Base-by-base conservation (phyloP, 1,140 invertebrate genomes). In the Drosophila sechellia region DNA sequence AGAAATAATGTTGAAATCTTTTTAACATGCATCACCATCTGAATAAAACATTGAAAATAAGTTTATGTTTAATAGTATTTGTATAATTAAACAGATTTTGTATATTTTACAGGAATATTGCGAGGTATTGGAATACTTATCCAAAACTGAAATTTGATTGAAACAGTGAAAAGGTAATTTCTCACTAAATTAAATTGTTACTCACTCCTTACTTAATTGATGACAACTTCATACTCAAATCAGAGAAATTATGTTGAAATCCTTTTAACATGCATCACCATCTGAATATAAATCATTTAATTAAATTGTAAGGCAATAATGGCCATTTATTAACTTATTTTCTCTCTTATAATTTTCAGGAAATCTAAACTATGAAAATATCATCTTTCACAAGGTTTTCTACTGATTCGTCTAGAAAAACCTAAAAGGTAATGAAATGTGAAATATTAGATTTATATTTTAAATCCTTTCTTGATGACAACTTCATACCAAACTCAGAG, bases 1-100 rank as follows among this genome's bases (percentile, higher is more conserved):
- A 84, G 11, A 22, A 71, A 71, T 60, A 17, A 68, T 84, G 80
- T 83, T 84, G 79, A 84, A 84, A 84, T 76, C 56, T 40, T 13
- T 70, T 27, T 59, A 74, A 85, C 81, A 85, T 85, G 81, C 81
- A 85, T 85, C 81, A 85, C 81, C 81, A 85, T 85, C 80, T 85
- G 81, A 56, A 46, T 25, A 45, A 25, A 11, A 4, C 3, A 0
- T n/a, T 4, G 3, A 1, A 1, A 15, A 0, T 22, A 31, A 25
- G 5, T 13, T 20, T 4, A 39, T 39, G 37, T 13, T 13, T 13
- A 13, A 39, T 13, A 13, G 12, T 13, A 39, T 31, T 8, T 31
- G 31, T 31, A 31, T 31, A 31, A 31, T 3, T 31, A 31, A 10
- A 31, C 2, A 31, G 31, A 10, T 5, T 31, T 31, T 31, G 8